A percentile compares a stretch with the other conserved stretches of the same genome.
phyloP scores from a whole-genome alignment of 2,797 vertebrate species.

The Megalops cyprinoides region DNA sequence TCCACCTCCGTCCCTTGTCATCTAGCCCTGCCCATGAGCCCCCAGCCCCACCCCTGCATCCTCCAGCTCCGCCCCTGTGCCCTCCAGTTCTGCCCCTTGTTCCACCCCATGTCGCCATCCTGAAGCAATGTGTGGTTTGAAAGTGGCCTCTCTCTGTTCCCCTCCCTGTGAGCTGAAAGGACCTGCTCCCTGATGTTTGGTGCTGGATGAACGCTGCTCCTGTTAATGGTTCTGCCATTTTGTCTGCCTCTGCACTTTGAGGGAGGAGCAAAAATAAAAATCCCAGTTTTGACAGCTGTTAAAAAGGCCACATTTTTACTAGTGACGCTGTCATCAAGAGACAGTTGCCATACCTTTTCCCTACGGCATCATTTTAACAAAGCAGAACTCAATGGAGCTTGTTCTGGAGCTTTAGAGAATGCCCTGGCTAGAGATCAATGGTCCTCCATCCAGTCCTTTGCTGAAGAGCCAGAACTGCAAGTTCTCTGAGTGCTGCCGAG shows the following conservation, averaged over 20 bases:
- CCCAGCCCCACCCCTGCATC: no score
- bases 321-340: no score
- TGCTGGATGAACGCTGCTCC: no score
- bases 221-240: neutral
- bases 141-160: neutral
- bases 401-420: neutral
- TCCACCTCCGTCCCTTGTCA: no score
- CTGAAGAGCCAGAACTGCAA: neutral
- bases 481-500: neutral
- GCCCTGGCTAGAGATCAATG: neutral
- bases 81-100: no score
- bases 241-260: neutral
- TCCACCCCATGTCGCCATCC: no score
- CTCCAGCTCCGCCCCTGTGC: no score
- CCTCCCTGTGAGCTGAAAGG: neutral
- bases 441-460: neutral
- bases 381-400: neutral
- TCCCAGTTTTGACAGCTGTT: no score
- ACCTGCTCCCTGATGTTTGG: neutral
- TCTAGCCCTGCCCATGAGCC: no score
- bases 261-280: no score
- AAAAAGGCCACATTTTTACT: no score
- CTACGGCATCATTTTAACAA: neutral
- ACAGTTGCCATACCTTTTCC: neutral
- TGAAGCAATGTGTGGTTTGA: no score